Conservation (phyloP, 2,113 vertebrate species). For the Sorex fumeus region DNA sequence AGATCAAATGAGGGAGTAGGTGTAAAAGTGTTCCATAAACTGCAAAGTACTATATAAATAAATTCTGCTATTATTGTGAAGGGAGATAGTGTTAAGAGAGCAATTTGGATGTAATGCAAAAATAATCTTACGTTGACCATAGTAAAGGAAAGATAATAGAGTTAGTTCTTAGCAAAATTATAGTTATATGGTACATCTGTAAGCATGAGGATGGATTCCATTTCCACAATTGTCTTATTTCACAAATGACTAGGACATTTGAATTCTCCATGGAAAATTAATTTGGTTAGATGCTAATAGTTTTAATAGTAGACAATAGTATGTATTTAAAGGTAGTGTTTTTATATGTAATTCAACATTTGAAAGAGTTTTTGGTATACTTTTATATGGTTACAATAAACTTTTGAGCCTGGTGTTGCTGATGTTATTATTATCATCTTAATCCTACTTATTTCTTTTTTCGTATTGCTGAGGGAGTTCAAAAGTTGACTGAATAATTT, state of each 20-base stretch:
- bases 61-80: not conserved
- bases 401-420: not conserved
- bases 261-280: conserved; percentile 38
- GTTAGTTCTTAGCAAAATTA: conserved; percentile 16
- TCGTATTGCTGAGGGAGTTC: not conserved
- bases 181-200: not conserved
- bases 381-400: not conserved
- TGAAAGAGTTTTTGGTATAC: conserved; percentile 19
- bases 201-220: not conserved
- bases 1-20: not conserved
- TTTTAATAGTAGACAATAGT: not conserved
- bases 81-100: not conserved
- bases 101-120: not conserved
- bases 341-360: not conserved
- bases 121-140: not conserved
- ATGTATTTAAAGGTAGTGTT: not conserved
- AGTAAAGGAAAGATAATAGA: not conserved
- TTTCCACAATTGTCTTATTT: conserved; percentile 44
- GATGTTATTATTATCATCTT: not conserved
- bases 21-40: conserved; percentile 50
- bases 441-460: not conserved
- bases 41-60: conserved; percentile 4
- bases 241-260: conserved; percentile 12
- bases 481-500: not conserved
- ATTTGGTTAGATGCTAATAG: conserved; percentile 49